Percentiles rank a stretch among this genome's conserved stretches.
These are phyloP conservation scores for Sparus aurata DNA, from an alignment of 2,797 vertebrate genomes.

Conservation along the genomic window DNA sequence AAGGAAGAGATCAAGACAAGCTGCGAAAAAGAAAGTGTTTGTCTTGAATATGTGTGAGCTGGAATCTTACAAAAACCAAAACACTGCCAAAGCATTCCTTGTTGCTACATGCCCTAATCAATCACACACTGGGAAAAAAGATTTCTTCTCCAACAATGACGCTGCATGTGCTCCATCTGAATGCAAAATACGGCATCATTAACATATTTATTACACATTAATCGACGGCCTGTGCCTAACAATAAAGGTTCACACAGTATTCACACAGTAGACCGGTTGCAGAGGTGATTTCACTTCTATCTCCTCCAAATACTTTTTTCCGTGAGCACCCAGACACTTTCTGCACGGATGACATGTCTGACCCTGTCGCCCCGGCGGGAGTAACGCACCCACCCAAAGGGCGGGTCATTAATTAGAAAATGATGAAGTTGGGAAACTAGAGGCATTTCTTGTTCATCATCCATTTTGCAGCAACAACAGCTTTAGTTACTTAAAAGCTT, in stretches of 20 bases:
- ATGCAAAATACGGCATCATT: not conserved
- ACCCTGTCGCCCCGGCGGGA: constrained; percentile 9
- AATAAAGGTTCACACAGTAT: not conserved
- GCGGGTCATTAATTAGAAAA: constrained; percentile 38
- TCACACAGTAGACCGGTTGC: not conserved
- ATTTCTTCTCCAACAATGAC: not conserved
- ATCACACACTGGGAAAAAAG: not conserved
- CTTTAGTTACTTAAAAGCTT: constrained; percentile 3
- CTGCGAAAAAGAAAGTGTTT: constrained; percentile 12
- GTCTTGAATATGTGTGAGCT: not conserved
- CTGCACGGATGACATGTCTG: constrained; percentile 22
- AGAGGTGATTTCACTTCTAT: constrained; percentile 8
- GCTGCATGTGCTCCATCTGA: constrained; percentile 2
- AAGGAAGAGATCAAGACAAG: not conserved
- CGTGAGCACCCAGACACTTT: constrained; percentile 11
- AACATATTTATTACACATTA: not conserved
- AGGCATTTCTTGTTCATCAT: constrained; percentile 1
- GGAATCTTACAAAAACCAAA: constrained; percentile 22
- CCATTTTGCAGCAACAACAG: constrained; percentile 12
- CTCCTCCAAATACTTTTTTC: constrained; percentile 6
- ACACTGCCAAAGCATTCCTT: constrained; percentile 31
- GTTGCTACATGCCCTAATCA: constrained; percentile 43
- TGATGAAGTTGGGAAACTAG: constrained; percentile 24
- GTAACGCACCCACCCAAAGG: constrained; percentile 27
- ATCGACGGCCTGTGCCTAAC: not conserved